Evolutionary conservation across 2,888 invertebrate genomes (phyloP).

Genomic region (Athetis lepigone): DNA sequence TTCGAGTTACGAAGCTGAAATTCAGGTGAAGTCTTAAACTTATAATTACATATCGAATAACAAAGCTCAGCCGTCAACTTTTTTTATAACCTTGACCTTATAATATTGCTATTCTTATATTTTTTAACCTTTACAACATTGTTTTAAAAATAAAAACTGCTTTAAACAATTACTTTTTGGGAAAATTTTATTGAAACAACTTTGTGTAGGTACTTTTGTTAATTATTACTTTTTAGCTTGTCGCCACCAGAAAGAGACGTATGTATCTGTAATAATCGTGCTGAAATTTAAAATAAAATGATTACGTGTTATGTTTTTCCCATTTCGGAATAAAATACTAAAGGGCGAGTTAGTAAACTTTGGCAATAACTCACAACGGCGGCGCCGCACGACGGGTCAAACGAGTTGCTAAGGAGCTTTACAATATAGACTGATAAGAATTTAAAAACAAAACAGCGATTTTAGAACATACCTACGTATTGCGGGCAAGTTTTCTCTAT

Average conservation of each 20-base stretch:
- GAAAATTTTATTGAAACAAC: slow-evolving; percentile 8
- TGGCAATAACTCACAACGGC: background rate
- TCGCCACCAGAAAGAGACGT: slow-evolving; percentile 13
- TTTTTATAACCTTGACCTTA: slow-evolving; percentile 5
- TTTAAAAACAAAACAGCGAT: slow-evolving; percentile 17
- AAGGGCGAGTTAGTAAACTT: slow-evolving; percentile 16
- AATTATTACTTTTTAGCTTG: too few relatives aligned
- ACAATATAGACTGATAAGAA: background rate
- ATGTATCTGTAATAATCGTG: background rate
- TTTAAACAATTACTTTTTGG: too few relatives aligned
- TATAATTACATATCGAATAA: slow-evolving; percentile 38
- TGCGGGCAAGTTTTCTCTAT: slow-evolving; percentile 7
- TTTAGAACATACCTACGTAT: slow-evolving; percentile 9
- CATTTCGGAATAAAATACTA: background rate
- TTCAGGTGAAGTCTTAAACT: slow-evolving; percentile 15
- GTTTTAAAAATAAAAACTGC: too few relatives aligned
- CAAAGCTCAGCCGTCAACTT: slow-evolving; percentile 28
- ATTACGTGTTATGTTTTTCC: background rate
- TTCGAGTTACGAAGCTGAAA: slow-evolving; percentile 1
- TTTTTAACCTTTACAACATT: background rate
- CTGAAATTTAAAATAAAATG: background rate
- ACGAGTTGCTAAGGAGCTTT: background rate
- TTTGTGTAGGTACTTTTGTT: slow-evolving; percentile 1
- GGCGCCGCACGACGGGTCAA: too few relatives aligned
- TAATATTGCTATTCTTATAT: background rate